Evolutionary conservation across 1,140 invertebrate species (phyloP), one percentile per base, ranked within the genome.

Genomic region (Wiebesia pumilae): DNA sequence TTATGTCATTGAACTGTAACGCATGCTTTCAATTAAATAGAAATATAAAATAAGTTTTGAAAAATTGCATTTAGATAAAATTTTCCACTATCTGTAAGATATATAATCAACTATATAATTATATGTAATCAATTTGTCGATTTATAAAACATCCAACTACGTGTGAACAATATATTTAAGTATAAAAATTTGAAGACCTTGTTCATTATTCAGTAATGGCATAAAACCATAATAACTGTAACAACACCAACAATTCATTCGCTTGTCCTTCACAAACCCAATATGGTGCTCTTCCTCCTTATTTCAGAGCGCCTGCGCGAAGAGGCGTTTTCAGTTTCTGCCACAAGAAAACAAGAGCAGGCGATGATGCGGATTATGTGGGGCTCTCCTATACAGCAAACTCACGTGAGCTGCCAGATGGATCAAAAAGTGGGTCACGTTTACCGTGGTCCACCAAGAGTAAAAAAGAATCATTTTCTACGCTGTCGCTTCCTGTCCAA

Each of bases 381-480:
- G 58, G 3, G 40, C 69, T 30, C 47, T 43, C 35, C 54, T 21
- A 14, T 43, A 12, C 54, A 35, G 16, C 6, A 21, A 58, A n/a
- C 73, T 51, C 43, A 27, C 51, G 7, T 58, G n/a, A 30, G 16
- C 71, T 19, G 40, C 54, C 83, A 78, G 83, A 79, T 80, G 62
- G 83, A 19, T 43, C 80, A 38, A 58, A 33, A 85, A 80, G 83
- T 85, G 71, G 83, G 83, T 84, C 83, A n/a, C 16, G 78, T 16
- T 19, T 7, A 14, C 30, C 12, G 30, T 0, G 30, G 35, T 40
- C 14, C 35, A 33, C n/a, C 27, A 0, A 10, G 40, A 77, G 47
- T 54, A 47, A 27, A 47, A 33, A 30, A 51, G 24, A 12, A 82
- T 71, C 30, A 40, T 82, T 62, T 73, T 33, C 35, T 65, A 19